phyloP scores from a whole-genome alignment of 2,113 vertebrate genomes.

The Elaphurus davidianus region DNA sequence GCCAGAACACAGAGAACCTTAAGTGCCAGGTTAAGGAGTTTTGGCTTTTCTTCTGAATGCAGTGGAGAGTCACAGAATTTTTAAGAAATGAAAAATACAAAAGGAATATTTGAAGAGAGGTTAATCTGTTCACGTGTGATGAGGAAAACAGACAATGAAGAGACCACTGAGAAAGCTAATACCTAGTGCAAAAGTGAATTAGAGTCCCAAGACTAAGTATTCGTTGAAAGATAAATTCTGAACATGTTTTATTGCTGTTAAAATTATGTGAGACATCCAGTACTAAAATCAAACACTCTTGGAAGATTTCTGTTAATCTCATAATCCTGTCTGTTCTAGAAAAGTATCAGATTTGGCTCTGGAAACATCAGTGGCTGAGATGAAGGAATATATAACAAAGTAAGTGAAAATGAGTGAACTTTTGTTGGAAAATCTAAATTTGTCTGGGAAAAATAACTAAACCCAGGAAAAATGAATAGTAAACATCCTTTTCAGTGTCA shows the following conservation, averaged over 20 bases:
- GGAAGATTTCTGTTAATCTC: slow-evolving; percentile 24
- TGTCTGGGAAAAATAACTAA: neutral
- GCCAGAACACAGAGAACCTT: neutral
- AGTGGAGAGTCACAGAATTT: neutral
- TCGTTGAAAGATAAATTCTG: slow-evolving; percentile 5
- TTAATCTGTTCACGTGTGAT: neutral
- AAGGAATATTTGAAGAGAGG: slow-evolving; percentile 19
- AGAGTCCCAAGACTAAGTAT: neutral
- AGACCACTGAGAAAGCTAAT: neutral
- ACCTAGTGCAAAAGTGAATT: neutral
- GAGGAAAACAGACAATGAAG: neutral
- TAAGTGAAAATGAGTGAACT: slow-evolving; percentile 57
- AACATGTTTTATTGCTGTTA: neutral
- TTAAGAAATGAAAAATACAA: neutral
- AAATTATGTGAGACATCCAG: neutral
- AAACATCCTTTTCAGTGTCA: neutral
- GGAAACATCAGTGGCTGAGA: slow-evolving; percentile 68
- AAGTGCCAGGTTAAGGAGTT: neutral
- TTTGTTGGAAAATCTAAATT: slow-evolving; percentile 23
- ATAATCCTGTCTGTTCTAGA: slow-evolving; percentile 47
- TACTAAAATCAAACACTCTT: neutral
- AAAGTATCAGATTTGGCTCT: slow-evolving; percentile 57
- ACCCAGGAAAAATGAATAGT: neutral
- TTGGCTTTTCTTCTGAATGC: neutral
- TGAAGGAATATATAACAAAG: slow-evolving; percentile 72